Percentiles rank a stretch among this genome's conserved stretches.
These are phyloP conservation scores for Gobiocypris rarus DNA, from an alignment of 2,113 vertebrate genomes.

Conservation along the genomic window DNA sequence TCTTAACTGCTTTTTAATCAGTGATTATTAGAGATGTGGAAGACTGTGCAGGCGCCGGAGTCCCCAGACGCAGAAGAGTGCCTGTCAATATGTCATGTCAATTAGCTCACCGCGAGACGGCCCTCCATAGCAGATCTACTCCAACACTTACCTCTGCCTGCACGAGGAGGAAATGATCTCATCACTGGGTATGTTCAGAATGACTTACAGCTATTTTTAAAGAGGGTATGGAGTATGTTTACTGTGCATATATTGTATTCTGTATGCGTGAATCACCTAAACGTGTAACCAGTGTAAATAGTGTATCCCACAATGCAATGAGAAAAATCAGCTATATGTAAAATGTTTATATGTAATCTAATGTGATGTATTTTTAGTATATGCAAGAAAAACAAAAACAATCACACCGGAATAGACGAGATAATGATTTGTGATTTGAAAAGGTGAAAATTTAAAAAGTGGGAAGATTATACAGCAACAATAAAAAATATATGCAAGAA, in stretches of 20 bases:
- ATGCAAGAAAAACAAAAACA: not conserved
- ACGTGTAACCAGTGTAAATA: not conserved
- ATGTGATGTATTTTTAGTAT: no score
- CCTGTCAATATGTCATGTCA: constrained; percentile 82
- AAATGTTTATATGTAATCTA: not conserved
- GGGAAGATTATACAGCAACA: not conserved
- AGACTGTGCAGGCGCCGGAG: constrained; percentile 69
- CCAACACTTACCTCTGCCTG: not conserved
- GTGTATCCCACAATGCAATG: not conserved
- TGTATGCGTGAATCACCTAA: not conserved
- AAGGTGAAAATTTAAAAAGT: no score
- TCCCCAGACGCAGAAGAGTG: constrained; percentile 74
- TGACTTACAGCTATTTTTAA: constrained; percentile 5
- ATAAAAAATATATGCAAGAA: not conserved
- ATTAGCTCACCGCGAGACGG: constrained; percentile 66
- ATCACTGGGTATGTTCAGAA: not conserved
- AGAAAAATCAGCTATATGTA: not conserved
- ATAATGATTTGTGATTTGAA: not conserved
- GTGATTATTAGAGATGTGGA: constrained; percentile 85
- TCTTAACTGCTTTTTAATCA: constrained; percentile 95
- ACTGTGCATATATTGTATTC: not conserved
- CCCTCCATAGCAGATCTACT: constrained; percentile 25
- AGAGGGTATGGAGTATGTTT: not conserved
- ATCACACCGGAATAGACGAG: not conserved
- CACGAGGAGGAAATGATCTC: constrained; percentile 16